Evolutionary conservation across 2,797 vertebrate genomes (phyloP).

Genomic region (Mormyrops attenuatus): DNA sequence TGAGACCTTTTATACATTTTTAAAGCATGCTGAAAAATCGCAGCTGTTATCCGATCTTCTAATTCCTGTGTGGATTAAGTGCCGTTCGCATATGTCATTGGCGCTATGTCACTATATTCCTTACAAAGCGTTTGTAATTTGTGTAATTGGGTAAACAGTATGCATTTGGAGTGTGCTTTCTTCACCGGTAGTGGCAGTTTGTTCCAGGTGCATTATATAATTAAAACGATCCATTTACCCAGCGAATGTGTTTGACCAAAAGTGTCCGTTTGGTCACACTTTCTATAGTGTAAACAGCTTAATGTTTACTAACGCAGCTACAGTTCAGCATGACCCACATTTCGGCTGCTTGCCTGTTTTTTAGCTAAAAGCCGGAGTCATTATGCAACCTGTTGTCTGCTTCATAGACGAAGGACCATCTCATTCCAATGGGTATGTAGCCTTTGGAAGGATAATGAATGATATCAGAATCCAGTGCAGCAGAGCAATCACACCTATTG

Average conservation of each 20-base stretch:
- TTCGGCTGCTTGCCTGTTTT: not conserved
- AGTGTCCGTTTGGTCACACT: not conserved
- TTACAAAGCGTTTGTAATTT: not conserved
- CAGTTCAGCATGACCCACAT: not conserved
- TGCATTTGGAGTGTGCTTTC: not conserved
- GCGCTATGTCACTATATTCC: not conserved
- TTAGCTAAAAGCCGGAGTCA: not conserved
- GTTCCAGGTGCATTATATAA: not conserved
- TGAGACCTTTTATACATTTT: not conserved
- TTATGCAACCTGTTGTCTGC: not conserved
- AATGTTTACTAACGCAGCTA: not conserved
- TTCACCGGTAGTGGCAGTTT: not conserved
- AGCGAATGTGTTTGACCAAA: not conserved
- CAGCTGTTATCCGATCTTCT: not conserved
- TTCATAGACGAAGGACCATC: not conserved
- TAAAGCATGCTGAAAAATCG: not conserved
- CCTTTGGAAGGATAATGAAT: not conserved
- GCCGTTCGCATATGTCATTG: not conserved
- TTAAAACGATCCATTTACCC: not conserved
- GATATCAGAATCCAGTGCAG: not conserved
- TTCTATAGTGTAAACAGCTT: not conserved
- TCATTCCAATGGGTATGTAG: not conserved
- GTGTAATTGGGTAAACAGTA: not conserved
- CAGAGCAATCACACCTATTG: not conserved
- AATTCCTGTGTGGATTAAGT: not conserved